phyloP scores from a whole-genome alignment of 2,113 vertebrate species.

The Phoenicopterus ruber region DNA sequence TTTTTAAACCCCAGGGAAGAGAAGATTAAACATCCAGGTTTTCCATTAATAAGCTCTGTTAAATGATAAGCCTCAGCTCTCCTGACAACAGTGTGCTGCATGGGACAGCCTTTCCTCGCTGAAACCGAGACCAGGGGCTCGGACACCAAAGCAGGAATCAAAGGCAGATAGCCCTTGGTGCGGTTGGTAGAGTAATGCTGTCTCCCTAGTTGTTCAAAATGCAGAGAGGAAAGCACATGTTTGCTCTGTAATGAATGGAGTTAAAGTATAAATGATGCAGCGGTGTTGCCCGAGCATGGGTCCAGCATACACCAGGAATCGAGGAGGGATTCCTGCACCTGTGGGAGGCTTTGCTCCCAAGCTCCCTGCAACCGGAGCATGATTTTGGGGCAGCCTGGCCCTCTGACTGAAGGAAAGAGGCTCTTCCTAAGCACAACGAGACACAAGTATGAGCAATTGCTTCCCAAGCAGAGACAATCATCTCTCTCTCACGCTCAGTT shows the following conservation, averaged over 20 bases:
- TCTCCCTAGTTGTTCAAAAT: not conserved
- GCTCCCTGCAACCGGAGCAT: not conserved
- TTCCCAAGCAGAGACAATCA: not conserved
- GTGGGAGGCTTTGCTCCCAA: not conserved
- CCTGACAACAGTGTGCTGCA: not conserved
- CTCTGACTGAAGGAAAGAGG: not conserved
- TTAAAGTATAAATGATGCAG: not conserved
- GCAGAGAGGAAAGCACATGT: not conserved
- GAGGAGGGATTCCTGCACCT: not conserved
- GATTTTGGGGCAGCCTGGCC: not conserved
- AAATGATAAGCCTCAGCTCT: not conserved
- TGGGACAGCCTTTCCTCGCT: not conserved
- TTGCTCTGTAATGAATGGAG: not conserved
- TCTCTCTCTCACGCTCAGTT: not conserved
- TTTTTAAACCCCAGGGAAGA: not conserved
- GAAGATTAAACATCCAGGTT: conserved; percentile 15
- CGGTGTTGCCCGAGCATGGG: fast-evolving
- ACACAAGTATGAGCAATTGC: not conserved
- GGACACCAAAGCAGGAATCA: not conserved
- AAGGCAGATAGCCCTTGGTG: not conserved
- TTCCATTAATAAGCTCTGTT: not conserved
- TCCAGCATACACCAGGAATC: not conserved
- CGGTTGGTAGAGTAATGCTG: not conserved
- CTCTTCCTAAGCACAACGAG: not conserved
- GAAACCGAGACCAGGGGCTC: not conserved